Conservation (phyloP, 2,113 vertebrate genomes). For the Calidris pugnax region DNA sequence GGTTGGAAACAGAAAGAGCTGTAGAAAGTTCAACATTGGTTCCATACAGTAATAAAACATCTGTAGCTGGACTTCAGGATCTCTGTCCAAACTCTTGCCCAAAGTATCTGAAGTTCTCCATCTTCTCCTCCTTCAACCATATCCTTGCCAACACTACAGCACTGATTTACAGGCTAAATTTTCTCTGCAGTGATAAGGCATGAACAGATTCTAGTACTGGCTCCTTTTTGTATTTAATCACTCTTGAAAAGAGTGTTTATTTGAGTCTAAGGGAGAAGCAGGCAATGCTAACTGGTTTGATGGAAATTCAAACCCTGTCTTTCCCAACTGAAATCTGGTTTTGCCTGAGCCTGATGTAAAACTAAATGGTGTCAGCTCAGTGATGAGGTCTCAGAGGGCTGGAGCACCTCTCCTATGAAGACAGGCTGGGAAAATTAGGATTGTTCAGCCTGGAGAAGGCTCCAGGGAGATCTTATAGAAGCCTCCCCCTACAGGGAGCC, state of each 20-base stretch:
- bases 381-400: too few species aligned
- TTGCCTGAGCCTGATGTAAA: background rate
- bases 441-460: too few species aligned
- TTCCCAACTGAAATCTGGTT: background rate
- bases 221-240: background rate
- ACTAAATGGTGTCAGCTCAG: background rate
- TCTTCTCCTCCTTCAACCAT: background rate
- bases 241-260: background rate
- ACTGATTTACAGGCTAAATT: background rate
- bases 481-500: too few species aligned
- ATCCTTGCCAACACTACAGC: background rate
- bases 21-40: background rate
- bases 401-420: too few species aligned
- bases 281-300: background rate
- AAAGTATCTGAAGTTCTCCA: background rate
- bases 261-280: background rate
- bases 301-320: background rate
- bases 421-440: too few species aligned
- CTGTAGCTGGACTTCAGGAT: background rate
- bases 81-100: background rate
- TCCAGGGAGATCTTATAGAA: too few species aligned
- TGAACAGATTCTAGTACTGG: background rate
- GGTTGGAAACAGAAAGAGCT: background rate
- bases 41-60: background rate
- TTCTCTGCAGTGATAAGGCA: background rate